These are phyloP conservation scores for Leucozona laternaria DNA, from an alignment of 2,888 invertebrate species.

Conservation along the genomic window DNA sequence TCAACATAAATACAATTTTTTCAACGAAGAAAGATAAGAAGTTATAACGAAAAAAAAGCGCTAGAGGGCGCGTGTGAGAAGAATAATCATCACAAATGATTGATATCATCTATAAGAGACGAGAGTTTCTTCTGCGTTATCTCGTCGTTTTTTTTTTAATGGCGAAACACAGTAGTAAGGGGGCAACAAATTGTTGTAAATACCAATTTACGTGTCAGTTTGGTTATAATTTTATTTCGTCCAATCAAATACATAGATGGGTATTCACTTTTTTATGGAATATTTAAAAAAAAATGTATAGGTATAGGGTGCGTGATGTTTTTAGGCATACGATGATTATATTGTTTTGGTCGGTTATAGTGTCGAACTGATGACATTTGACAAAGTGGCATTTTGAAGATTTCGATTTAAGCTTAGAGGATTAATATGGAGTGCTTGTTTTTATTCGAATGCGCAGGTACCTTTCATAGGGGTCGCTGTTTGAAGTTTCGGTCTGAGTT, in stretches of 20 bases:
- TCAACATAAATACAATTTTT: background rate
- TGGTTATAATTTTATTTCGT: slow-evolving; percentile 47
- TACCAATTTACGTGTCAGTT: slow-evolving; percentile 50
- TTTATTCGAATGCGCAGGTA: no score
- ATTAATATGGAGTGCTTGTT: no score
- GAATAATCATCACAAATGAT: slow-evolving; percentile 70
- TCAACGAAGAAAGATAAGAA: slow-evolving; percentile 9
- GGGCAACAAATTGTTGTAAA: slow-evolving; percentile 56
- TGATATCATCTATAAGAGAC: slow-evolving; percentile 36
- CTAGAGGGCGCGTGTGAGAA: slow-evolving; percentile 66
- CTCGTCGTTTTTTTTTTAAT: background rate
- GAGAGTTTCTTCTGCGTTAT: slow-evolving; percentile 43
- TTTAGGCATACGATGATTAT: background rate
- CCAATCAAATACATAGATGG: background rate
- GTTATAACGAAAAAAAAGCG: slow-evolving; percentile 45
- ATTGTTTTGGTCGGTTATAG: background rate
- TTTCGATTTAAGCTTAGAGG: no score
- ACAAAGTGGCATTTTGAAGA: no score
- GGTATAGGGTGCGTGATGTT: background rate
- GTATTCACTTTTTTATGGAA: background rate
- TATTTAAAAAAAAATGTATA: background rate
- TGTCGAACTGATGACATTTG: slow-evolving; percentile 21
- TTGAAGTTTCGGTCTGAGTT: no score
- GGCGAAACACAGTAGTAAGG: slow-evolving; percentile 59
- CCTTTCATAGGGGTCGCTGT: no score